These are phyloP conservation scores for Saxidomus purpurata DNA, from an alignment of 1,140 invertebrate species.

Conservation along the genomic window DNA sequence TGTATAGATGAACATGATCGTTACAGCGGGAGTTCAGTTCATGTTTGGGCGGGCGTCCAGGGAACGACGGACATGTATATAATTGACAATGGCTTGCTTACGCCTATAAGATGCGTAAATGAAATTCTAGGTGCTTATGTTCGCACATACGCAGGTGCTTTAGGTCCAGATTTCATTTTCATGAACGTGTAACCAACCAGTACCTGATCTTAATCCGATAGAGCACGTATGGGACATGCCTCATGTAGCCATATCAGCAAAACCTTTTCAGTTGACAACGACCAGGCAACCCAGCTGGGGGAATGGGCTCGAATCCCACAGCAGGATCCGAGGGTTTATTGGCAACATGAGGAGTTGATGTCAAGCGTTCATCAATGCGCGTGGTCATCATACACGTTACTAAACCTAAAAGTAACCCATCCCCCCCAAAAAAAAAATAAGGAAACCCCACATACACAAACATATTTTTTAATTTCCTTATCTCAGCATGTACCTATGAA, in stretches of 20 bases:
- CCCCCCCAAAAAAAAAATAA: too few species aligned
- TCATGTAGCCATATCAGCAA: not conserved
- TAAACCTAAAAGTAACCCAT: not conserved
- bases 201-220: not conserved
- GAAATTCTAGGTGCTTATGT: too few species aligned
- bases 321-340: not conserved
- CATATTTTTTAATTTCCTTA: too few species aligned
- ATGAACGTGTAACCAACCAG: not conserved
- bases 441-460: too few species aligned
- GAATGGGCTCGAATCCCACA: not conserved
- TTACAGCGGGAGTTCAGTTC: not conserved
- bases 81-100: too few species aligned
- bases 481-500: too few species aligned
- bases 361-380: not conserved
- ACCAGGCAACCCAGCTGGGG: not conserved
- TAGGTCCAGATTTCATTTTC: too few species aligned
- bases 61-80: too few species aligned
- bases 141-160: too few species aligned
- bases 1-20: not conserved
- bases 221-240: not conserved
- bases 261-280: not conserved
- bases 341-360: not conserved
- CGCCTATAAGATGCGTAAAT: too few species aligned
- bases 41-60: not conserved
- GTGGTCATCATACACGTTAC: not conserved